phyloP scores from a whole-genome alignment of 2,113 vertebrate species.

The Eupsittula cactorum region DNA sequence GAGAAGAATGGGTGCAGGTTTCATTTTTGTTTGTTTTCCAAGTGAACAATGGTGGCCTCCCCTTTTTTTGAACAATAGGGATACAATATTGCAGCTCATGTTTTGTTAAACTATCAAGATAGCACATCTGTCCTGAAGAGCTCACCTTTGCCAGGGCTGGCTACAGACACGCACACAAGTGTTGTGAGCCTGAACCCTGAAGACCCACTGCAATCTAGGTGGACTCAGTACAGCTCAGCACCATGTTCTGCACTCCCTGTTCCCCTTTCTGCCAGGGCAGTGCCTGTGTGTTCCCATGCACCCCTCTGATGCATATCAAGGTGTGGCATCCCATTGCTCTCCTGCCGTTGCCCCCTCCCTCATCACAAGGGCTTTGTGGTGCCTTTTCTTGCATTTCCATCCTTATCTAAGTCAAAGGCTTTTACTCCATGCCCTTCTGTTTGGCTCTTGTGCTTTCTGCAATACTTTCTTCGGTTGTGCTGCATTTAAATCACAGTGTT shows the following conservation, averaged over 20 bases:
- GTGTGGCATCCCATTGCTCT: neutral
- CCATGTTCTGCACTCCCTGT: accelerated
- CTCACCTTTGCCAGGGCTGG: neutral
- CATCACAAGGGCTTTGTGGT: neutral
- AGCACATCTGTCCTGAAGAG: neutral
- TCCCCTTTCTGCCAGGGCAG: neutral
- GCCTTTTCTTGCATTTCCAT: neutral
- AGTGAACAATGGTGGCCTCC: neutral
- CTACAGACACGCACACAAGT: neutral
- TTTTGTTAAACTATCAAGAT: neutral
- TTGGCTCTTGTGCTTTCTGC: neutral
- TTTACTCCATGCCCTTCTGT: neutral
- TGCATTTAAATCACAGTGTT: neutral
- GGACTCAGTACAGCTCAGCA: neutral
- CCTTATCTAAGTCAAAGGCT: neutral
- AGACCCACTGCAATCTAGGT: accelerated
- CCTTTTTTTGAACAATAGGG: neutral
- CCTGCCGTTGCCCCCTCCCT: neutral
- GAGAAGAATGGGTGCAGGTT: neutral
- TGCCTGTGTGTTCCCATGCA: neutral
- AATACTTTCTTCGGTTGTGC: accelerated
- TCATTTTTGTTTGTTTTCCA: neutral
- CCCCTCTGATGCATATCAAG: accelerated
- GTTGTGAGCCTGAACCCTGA: neutral
- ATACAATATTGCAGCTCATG: neutral